These are phyloP conservation scores for Metacarcinus magister DNA, from an alignment of 2,888 invertebrate species.

Conservation along the genomic window DNA sequence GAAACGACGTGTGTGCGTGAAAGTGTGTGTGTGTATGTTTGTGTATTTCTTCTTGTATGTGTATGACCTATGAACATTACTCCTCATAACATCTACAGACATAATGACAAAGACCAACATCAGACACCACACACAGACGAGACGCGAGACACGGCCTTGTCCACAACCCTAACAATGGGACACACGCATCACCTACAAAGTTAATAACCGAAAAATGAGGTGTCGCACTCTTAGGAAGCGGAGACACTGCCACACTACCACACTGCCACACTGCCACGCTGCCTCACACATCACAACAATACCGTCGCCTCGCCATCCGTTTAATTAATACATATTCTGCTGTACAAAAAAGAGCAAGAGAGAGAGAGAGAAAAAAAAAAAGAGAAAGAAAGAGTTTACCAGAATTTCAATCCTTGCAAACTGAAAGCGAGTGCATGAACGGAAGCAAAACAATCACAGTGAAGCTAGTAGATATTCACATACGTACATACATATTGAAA, in stretches of 20 bases:
- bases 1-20: too few relatives aligned
- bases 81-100: not conserved
- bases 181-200: not conserved
- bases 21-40: not conserved
- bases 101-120: not conserved
- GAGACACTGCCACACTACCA: too few relatives aligned
- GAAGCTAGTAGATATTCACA: not conserved
- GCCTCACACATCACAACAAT: not conserved
- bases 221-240: not conserved
- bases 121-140: not conserved
- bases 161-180: not conserved
- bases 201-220: not conserved
- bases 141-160: not conserved
- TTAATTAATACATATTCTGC: too few relatives aligned
- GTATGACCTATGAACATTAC: not conserved
- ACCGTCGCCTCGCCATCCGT: not conserved
- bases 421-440: not conserved
- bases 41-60: too few relatives aligned
- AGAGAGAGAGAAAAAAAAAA: not conserved
- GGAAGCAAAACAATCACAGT: not conserved
- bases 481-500: not conserved
- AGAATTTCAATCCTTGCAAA: not conserved
- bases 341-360: slow-evolving; percentile 50
- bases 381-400: not conserved
- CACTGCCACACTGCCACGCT: not conserved